A percentile compares a stretch with the other conserved stretches of the same genome.
These are phyloP conservation scores for Melanotus villosus DNA, from an alignment of 2,888 invertebrate species.

Conservation along the genomic window DNA sequence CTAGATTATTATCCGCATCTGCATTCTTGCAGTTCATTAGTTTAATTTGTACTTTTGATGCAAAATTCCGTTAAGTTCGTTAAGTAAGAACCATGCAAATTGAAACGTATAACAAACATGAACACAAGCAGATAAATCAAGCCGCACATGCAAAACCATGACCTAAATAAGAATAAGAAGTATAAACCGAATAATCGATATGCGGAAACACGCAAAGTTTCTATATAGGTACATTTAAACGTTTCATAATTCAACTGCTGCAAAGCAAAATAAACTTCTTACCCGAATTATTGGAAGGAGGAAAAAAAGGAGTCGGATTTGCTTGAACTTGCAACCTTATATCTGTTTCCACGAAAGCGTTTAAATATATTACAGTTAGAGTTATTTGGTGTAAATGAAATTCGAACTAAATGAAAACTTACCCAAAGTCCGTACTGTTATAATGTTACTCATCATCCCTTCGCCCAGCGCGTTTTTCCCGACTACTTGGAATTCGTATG, in stretches of 20 bases:
- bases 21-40: neutral
- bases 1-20: neutral
- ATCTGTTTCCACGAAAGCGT: conserved; percentile 64
- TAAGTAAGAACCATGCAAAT: conserved; percentile 30
- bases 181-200: conserved; percentile 49
- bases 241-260: conserved; percentile 18
- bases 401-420: conserved; percentile 62
- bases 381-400: conserved; percentile 19
- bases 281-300: conserved; percentile 81
- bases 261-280: conserved; percentile 66
- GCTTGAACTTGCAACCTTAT: conserved; percentile 74
- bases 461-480: conserved; percentile 95
- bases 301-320: conserved; percentile 79
- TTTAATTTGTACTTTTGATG: neutral
- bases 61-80: neutral
- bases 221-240: conserved; percentile 42
- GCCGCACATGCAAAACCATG: conserved; percentile 51
- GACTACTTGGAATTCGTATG: conserved; percentile 96
- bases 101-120: conserved; percentile 17
- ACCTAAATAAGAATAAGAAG: conserved; percentile 51
- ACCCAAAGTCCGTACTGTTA: conserved; percentile 92
- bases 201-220: conserved; percentile 46
- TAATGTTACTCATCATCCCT: conserved; percentile 95
- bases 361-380: conserved; percentile 37
- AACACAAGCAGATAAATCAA: conserved; percentile 36